A percentile compares a stretch with the other conserved stretches of the same genome.
Conservation (phyloP, 1,140 invertebrate species). For the Drosophila ercepeae region DNA sequence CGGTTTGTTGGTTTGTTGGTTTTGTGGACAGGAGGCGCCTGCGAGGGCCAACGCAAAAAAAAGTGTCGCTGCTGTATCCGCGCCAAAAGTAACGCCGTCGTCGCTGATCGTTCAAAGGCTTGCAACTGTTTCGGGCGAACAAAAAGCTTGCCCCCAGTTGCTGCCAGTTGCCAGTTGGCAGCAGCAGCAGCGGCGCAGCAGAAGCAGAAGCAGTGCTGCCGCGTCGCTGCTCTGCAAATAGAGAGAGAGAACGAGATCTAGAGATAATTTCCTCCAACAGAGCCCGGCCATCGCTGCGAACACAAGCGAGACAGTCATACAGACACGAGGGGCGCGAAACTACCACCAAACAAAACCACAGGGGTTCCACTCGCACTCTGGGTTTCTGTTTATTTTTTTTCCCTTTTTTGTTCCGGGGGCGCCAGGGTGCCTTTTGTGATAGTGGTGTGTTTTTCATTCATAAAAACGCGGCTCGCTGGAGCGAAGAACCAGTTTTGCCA, state of each 20-base stretch:
- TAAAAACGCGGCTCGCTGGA: constrained; percentile 32
- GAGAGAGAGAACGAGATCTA: constrained; percentile 12
- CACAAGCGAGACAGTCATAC: constrained; percentile 23
- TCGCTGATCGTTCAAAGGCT: constrained; percentile 83
- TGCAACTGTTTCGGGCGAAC: constrained; percentile 83
- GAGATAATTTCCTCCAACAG: not conserved
- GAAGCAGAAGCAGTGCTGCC: not conserved
- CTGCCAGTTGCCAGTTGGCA: constrained; percentile 19
- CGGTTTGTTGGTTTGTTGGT: constrained; percentile 16
- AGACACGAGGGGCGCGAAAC: constrained; percentile 11
- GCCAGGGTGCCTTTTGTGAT: not conserved
- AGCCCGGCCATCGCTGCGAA: not conserved
- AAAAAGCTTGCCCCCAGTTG: constrained; percentile 73
- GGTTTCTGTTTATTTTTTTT: not conserved
- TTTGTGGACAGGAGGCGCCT: constrained; percentile 65
- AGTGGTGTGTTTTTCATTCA: constrained; percentile 46
- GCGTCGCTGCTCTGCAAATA: not conserved
- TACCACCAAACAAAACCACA: constrained; percentile 5
- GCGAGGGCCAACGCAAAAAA: constrained; percentile 52
- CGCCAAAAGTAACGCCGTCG: constrained; percentile 83
- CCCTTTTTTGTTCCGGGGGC: not conserved
- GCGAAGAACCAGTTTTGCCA: constrained; percentile 48
- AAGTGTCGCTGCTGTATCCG: constrained; percentile 67
- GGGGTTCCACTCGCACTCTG: not conserved
- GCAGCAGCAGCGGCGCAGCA: constrained; percentile 15